These are phyloP conservation scores for Epistrophe grossulariae DNA, from an alignment of 2,888 invertebrate species.

Conservation along the genomic window DNA sequence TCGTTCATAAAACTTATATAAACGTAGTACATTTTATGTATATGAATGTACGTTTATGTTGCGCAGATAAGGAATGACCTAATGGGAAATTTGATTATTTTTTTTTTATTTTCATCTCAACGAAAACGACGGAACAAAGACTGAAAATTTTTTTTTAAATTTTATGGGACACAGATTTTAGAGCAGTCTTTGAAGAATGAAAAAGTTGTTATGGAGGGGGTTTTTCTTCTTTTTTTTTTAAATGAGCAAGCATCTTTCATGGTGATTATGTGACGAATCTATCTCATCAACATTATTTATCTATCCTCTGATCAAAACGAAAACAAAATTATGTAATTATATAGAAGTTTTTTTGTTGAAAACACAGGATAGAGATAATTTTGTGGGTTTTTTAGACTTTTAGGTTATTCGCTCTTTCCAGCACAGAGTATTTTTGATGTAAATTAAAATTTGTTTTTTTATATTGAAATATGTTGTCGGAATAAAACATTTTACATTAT, in stretches of 20 bases:
- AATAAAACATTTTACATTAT: no score
- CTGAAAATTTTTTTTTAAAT: slow-evolving; percentile 4
- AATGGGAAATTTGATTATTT: slow-evolving; percentile 42
- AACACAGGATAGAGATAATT: neutral
- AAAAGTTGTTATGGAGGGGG: neutral
- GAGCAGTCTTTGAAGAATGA: neutral
- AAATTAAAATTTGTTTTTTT: no score
- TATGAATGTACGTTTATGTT: neutral
- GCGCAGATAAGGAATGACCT: slow-evolving; percentile 65
- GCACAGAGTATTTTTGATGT: neutral
- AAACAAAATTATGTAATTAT: slow-evolving; percentile 5
- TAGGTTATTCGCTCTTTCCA: neutral
- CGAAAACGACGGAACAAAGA: no score
- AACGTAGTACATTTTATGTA: slow-evolving; percentile 7
- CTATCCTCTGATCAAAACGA: neutral
- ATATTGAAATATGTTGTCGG: no score
- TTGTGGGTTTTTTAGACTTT: neutral
- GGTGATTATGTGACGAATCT: neutral
- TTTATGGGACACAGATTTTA: slow-evolving; percentile 18
- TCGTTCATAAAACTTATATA: neutral
- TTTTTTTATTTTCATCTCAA: slow-evolving; percentile 44
- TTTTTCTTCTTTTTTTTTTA: neutral
- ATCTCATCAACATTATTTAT: neutral
- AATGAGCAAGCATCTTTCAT: neutral
- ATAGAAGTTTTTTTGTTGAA: neutral